These are phyloP conservation scores for Drosophila ezoana DNA, from an alignment of 2,888 invertebrate species.

Conservation along the genomic window DNA sequence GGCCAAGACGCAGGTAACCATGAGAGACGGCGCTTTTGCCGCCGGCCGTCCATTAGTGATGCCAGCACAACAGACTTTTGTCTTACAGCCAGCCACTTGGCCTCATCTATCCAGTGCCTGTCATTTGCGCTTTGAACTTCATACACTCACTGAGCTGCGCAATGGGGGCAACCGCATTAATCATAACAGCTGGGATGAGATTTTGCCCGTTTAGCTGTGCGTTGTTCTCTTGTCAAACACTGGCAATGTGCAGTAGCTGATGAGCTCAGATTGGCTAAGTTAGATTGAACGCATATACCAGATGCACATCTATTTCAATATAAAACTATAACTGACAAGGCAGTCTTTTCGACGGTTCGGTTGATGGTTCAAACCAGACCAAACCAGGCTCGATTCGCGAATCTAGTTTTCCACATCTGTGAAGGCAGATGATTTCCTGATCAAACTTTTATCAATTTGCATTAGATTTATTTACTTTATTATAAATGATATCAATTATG, in stretches of 20 bases:
- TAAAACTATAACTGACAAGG: too few relatives aligned
- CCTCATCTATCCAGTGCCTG: not conserved
- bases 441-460: too few relatives aligned
- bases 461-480: too few relatives aligned
- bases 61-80: constrained; percentile 31
- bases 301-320: too few relatives aligned
- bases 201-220: constrained; percentile 11
- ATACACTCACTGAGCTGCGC: constrained; percentile 36
- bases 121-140: constrained; percentile 27
- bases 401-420: too few relatives aligned
- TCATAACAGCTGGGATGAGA: constrained; percentile 34
- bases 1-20: constrained; percentile 39
- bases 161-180: constrained; percentile 41
- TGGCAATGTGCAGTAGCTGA: not conserved
- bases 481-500: too few relatives aligned
- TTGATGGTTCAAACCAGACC: too few relatives aligned
- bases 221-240: not conserved
- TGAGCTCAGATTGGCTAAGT: too few relatives aligned
- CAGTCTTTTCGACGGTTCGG: too few relatives aligned
- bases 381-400: too few relatives aligned
- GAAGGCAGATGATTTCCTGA: too few relatives aligned
- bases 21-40: constrained; percentile 46
- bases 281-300: too few relatives aligned
- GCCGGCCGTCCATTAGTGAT: constrained; percentile 49
- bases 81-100: constrained; percentile 23